phyloP scores from a whole-genome alignment of 2,888 invertebrate genomes.

The Eurois occulta region DNA sequence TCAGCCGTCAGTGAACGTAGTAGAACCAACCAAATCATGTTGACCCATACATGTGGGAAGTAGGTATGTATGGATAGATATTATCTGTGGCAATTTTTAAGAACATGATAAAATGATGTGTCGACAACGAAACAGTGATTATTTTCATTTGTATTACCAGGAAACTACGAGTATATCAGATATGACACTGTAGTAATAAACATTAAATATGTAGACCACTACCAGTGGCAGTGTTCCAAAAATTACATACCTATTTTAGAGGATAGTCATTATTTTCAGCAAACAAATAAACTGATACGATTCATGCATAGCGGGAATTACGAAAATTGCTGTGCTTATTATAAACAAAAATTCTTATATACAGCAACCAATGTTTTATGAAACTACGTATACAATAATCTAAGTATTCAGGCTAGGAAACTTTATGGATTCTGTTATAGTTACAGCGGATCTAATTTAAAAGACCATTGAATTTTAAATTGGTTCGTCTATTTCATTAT shows the following conservation, averaged over 20 bases:
- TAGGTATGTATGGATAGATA: too few relatives aligned
- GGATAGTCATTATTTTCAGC: constrained; percentile 51
- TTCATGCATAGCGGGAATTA: constrained; percentile 30
- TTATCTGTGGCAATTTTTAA: background rate
- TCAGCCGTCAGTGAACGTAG: background rate
- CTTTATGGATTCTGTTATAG: background rate
- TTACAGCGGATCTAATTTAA: background rate
- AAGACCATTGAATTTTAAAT: background rate
- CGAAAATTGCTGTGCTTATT: constrained; percentile 8
- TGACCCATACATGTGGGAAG: background rate
- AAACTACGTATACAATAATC: too few relatives aligned
- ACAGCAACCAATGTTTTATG: background rate
- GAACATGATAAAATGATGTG: constrained; percentile 3
- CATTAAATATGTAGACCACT: constrained; percentile 51
- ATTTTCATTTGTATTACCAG: constrained; percentile 24
- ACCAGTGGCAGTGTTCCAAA: constrained; percentile 57
- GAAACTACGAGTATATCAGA: constrained; percentile 20
- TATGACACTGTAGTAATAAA: constrained; percentile 43
- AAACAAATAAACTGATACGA: constrained; percentile 53
- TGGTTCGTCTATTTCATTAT: background rate
- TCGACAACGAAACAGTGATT: background rate
- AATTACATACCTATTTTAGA: constrained; percentile 53
- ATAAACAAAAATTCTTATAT: constrained; percentile 1
- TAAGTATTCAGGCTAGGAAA: background rate
- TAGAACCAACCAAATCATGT: background rate